These are phyloP conservation scores for Polyommatus icarus DNA, from an alignment of 2,888 invertebrate species.

Conservation along the genomic window DNA sequence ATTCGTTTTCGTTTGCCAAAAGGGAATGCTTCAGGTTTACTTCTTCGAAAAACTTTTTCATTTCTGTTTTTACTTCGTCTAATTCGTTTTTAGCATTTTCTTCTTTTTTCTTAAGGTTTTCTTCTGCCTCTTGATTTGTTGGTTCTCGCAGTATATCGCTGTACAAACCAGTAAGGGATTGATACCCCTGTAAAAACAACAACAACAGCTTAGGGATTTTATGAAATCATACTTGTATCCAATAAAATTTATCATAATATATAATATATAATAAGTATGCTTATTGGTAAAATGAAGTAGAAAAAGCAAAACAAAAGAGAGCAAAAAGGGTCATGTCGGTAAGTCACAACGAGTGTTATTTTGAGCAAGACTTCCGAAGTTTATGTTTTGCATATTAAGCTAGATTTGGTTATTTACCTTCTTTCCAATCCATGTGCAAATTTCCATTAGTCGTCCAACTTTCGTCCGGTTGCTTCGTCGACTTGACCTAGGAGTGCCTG, in stretches of 20 bases:
- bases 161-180: slow-evolving; percentile 66
- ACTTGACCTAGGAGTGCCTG: slow-evolving; percentile 61
- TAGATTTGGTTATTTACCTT: slow-evolving; percentile 53
- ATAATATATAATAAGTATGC: too few relatives aligned
- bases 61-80: slow-evolving; percentile 52
- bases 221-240: too few relatives aligned
- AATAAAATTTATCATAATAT: too few relatives aligned
- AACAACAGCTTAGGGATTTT: neutral
- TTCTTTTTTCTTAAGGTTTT: slow-evolving; percentile 30
- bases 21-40: slow-evolving; percentile 56
- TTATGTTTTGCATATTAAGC: too few relatives aligned
- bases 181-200: slow-evolving; percentile 56
- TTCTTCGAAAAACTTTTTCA: slow-evolving; percentile 55
- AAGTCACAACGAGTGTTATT: too few relatives aligned
- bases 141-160: slow-evolving; percentile 60
- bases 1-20: slow-evolving; percentile 58
- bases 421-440: slow-evolving; percentile 71
- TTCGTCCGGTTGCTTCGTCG: slow-evolving; percentile 57
- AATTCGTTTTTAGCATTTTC: slow-evolving; percentile 31
- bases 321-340: too few relatives aligned
- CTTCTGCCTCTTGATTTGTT: slow-evolving; percentile 42
- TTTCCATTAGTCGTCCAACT: slow-evolving; percentile 63
- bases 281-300: too few relatives aligned
- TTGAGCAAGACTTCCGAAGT: too few relatives aligned
- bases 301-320: too few relatives aligned